A percentile compares a stretch with the other conserved stretches of the same genome.
Conservation (phyloP, 30 jellyfish, hydroid and myxozoan genomes). For the Turritopsis rubra region DNA sequence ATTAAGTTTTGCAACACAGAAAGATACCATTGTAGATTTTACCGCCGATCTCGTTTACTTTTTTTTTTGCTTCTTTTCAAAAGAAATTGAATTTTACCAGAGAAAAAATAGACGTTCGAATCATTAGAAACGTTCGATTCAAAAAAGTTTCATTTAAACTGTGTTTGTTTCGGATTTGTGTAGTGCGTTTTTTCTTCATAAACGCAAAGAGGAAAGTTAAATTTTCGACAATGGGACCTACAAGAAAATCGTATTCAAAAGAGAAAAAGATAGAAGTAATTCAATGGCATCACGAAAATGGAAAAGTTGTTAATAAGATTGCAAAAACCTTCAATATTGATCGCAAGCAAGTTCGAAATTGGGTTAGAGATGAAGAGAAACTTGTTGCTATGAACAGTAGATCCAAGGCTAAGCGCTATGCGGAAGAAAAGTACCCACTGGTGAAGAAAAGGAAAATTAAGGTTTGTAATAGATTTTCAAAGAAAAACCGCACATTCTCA, state of each 20-base stretch:
- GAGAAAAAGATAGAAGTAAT: background rate
- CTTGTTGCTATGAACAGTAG: background rate
- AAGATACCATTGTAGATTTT: too few species aligned
- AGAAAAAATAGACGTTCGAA: background rate
- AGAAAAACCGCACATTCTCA: too few species aligned
- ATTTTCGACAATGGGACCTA: background rate
- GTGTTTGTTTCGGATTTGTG: background rate
- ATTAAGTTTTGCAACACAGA: too few species aligned
- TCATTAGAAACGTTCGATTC: background rate
- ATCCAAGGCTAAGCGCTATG: background rate
- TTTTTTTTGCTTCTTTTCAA: background rate
- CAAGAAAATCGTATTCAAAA: too few species aligned
- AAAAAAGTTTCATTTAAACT: background rate
- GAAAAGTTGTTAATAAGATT: background rate
- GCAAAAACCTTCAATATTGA: background rate
- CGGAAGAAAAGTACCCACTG: background rate
- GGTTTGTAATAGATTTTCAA: too few species aligned
- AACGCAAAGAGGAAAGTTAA: background rate
- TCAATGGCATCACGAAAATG: background rate
- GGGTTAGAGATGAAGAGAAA: background rate
- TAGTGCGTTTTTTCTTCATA: too few species aligned
- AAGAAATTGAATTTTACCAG: background rate
- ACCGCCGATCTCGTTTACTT: background rate
- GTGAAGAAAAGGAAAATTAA: background rate
- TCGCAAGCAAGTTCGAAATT: conserved; percentile 13